A percentile compares a stretch with the other conserved stretches of the same genome.
These are phyloP conservation scores for Bombus consobrinus DNA, from an alignment of 1,140 invertebrate genomes.

Conservation along the genomic window DNA sequence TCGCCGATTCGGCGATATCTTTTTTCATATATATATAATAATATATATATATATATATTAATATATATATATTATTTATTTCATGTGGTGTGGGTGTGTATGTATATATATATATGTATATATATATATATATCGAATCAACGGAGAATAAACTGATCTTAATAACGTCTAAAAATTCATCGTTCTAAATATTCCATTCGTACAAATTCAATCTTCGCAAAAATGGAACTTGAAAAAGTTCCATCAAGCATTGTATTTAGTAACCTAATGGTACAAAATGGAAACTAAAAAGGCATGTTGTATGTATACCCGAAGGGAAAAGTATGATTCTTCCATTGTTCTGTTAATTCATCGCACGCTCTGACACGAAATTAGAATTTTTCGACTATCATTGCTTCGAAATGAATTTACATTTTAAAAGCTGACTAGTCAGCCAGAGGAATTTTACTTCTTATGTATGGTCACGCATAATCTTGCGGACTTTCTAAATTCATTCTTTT, in stretches of 20 bases:
- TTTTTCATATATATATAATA: background rate
- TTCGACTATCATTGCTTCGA: background rate
- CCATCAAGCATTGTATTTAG: conserved; percentile 13
- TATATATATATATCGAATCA: conserved; percentile 38
- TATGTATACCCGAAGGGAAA: background rate
- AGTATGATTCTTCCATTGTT: conserved; percentile 19
- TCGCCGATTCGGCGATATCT: conserved; percentile 17
- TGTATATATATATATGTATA: background rate
- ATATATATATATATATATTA: background rate
- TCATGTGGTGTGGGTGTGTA: background rate
- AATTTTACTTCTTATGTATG: background rate
- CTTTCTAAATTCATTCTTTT: background rate
- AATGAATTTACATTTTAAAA: background rate
- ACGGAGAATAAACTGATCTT: conserved; percentile 50
- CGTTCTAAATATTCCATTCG: conserved; percentile 35
- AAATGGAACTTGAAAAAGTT: conserved; percentile 11
- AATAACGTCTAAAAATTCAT: conserved; percentile 50
- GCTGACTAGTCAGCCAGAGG: background rate
- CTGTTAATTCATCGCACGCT: conserved; percentile 9
- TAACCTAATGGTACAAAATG: conserved; percentile 58
- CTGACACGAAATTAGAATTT: background rate
- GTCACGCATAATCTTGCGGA: background rate
- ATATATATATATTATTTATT: too few relatives aligned
- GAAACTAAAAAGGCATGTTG: conserved; percentile 16
- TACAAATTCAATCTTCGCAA: conserved; percentile 67